phyloP scores from a whole-genome alignment of 2,888 invertebrate genomes.

The Euproctis similis region DNA sequence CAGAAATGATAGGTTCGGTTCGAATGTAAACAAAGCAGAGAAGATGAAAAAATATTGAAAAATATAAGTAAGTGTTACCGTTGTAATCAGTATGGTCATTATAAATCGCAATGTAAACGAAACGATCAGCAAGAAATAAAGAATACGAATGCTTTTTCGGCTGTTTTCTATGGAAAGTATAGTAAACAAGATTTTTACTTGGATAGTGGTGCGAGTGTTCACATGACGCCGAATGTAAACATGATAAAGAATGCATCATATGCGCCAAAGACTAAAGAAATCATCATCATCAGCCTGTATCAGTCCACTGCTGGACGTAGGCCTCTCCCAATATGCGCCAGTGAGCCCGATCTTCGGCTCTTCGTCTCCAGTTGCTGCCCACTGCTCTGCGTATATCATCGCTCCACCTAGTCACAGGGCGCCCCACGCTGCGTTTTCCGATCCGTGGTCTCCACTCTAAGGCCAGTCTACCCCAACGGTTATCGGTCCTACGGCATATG shows the following conservation, averaged over 20 bases:
- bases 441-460: no score
- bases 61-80: conserved; percentile 7
- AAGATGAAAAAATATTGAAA: conserved; percentile 4
- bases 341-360: background rate
- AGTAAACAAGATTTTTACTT: background rate
- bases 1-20: background rate
- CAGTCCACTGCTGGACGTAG: no score
- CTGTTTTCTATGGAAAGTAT: conserved; percentile 1
- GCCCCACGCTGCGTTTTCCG: no score
- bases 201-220: conserved; percentile 1
- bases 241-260: background rate
- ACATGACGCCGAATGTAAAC: conserved; percentile 1
- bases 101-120: conserved; percentile 5
- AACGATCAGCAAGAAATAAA: conserved; percentile 5
- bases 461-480: no score
- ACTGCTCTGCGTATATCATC: no score
- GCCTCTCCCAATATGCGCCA: no score
- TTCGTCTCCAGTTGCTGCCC: no score
- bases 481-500: no score
- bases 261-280: background rate
- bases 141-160: conserved; percentile 3
- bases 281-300: no score
- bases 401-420: no score
- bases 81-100: conserved; percentile 7
- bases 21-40: conserved; percentile 1